Conservation (phyloP, 2,888 invertebrate species). For the Neoitamus cyanurus region DNA sequence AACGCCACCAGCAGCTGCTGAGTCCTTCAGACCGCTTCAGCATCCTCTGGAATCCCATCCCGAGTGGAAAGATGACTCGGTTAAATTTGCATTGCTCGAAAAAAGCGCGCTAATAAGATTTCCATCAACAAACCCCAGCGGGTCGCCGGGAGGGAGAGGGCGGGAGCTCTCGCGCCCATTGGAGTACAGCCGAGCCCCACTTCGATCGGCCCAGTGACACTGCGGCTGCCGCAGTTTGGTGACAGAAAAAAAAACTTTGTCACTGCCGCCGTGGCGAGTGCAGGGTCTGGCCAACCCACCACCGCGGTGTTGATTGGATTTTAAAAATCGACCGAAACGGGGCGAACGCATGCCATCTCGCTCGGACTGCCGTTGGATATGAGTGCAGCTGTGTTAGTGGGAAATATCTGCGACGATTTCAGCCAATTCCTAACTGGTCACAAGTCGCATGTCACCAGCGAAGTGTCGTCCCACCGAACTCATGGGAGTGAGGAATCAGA, state of each 20-base stretch:
- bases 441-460: slow-evolving; percentile 57
- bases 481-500: slow-evolving; percentile 54
- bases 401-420: slow-evolving; percentile 44
- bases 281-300: slow-evolving; percentile 29
- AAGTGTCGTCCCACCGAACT: slow-evolving; percentile 53
- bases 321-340: slow-evolving; percentile 28
- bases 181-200: not conserved
- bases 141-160: no score
- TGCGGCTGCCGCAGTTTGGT: slow-evolving; percentile 6
- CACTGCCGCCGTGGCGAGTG: not conserved
- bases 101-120: slow-evolving; percentile 22
- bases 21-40: not conserved
- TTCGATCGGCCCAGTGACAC: not conserved
- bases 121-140: not conserved
- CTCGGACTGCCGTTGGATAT: not conserved
- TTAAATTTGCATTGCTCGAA: not conserved
- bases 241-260: slow-evolving; percentile 37
- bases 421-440: slow-evolving; percentile 56
- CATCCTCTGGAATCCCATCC: not conserved
- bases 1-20: not conserved
- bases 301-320: slow-evolving; percentile 50
- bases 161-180: not conserved
- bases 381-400: slow-evolving; percentile 35
- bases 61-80: not conserved
- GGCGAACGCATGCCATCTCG: not conserved